These are phyloP conservation scores for Aix galericulata DNA, from an alignment of 2,113 vertebrate genomes.

Conservation along the genomic window DNA sequence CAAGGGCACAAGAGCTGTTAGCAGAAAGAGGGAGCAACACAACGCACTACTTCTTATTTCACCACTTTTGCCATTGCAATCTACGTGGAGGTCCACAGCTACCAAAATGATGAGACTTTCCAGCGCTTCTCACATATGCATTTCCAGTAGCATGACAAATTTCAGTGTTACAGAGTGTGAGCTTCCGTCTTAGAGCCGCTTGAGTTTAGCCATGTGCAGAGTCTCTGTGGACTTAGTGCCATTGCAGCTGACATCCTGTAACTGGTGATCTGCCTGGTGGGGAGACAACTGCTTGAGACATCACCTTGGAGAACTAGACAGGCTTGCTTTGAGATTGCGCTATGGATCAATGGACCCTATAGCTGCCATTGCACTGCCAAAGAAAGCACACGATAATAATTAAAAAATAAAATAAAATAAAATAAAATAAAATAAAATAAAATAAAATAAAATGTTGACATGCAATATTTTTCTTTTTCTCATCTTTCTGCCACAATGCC, in stretches of 20 bases:
- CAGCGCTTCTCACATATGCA: fast-evolving
- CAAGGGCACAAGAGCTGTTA: not conserved
- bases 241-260: not conserved
- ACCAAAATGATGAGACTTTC: not conserved
- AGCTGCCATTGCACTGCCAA: not conserved
- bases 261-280: not conserved
- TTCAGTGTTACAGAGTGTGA: not conserved
- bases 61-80: not conserved
- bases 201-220: not conserved
- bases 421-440: not conserved
- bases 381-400: not conserved
- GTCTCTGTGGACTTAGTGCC: not conserved
- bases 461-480: not conserved
- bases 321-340: not conserved
- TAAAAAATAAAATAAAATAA: not conserved
- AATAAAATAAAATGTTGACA: not conserved
- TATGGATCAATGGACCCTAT: not conserved
- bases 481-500: not conserved
- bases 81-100: not conserved
- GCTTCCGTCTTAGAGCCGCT: not conserved
- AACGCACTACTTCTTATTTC: not conserved
- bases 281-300: fast-evolving
- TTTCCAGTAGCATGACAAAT: not conserved
- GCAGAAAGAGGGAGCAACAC: not conserved
- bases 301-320: not conserved